Evolutionary conservation across 2,888 invertebrate species (phyloP).

Genomic region (Chymomyza fuscimana): DNA sequence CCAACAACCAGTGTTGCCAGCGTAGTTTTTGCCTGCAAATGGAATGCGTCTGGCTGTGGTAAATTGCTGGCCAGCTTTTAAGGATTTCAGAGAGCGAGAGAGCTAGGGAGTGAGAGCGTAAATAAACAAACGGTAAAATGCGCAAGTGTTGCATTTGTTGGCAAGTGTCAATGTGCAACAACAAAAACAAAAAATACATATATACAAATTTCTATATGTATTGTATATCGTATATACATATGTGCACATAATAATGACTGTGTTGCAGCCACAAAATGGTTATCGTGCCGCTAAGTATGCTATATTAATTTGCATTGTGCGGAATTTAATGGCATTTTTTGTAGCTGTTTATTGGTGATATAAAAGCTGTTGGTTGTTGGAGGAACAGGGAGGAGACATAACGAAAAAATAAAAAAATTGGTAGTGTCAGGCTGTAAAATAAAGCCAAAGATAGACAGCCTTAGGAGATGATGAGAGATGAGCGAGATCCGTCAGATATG

Average conservation of each 20-base stretch:
- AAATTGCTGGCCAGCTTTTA: conserved; percentile 27
- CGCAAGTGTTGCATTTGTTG: conserved; percentile 61
- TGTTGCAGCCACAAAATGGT: conserved; percentile 49
- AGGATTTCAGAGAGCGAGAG: background rate
- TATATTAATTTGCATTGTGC: conserved; percentile 68
- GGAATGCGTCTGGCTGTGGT: conserved; percentile 30
- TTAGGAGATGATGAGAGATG: background rate
- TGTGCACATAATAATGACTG: background rate
- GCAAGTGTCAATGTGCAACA: conserved; percentile 40
- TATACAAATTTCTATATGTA: conserved; percentile 10
- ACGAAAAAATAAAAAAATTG: no score
- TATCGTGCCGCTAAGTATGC: conserved; percentile 62
- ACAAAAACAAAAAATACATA: conserved; percentile 2
- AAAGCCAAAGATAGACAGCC: conserved; percentile 8
- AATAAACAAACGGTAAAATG: conserved; percentile 56
- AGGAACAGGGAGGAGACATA: background rate
- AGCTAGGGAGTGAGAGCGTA: conserved; percentile 3
- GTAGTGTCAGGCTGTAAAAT: conserved; percentile 47
- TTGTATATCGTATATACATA: background rate
- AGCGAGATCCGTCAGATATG: background rate
- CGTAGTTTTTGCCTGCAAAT: background rate
- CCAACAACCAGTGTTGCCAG: background rate
- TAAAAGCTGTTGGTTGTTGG: background rate
- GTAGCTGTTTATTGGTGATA: background rate
- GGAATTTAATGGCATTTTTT: conserved; percentile 32